These are phyloP conservation scores for Poeciliopsis turneri DNA, from an alignment of 2,797 vertebrate genomes.

Conservation along the genomic window DNA sequence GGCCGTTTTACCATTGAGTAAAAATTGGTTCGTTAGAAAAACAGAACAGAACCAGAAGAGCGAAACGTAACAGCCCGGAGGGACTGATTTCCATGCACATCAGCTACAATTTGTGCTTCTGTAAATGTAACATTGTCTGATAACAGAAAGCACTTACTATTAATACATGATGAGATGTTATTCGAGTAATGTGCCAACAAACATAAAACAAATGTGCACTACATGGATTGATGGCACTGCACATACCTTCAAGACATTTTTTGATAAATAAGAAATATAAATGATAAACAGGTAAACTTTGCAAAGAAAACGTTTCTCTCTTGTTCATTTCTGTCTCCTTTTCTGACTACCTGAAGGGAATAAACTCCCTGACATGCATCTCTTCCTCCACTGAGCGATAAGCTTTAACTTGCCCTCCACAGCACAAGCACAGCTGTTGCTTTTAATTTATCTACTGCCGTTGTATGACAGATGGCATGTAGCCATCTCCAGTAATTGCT, in stretches of 20 bases:
- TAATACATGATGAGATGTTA: constrained; percentile 18
- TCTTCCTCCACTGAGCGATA: constrained; percentile 29
- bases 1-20: constrained; percentile 31
- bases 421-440: constrained; percentile 52
- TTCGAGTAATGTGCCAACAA: background rate
- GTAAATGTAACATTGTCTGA: constrained; percentile 7
- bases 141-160: constrained; percentile 13
- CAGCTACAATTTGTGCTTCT: background rate
- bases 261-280: constrained; percentile 28
- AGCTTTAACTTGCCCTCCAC: constrained; percentile 53
- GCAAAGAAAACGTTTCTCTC: constrained; percentile 4
- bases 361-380: constrained; percentile 45
- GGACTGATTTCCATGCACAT: constrained; percentile 12
- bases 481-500: constrained; percentile 58
- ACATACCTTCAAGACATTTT: constrained; percentile 1
- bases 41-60: background rate
- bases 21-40: constrained; percentile 14
- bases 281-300: constrained; percentile 30
- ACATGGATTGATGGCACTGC: background rate
- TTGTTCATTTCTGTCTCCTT: constrained; percentile 32
- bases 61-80: background rate
- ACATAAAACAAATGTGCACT: constrained; percentile 4
- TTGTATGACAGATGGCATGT: constrained; percentile 62
- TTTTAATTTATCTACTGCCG: constrained; percentile 63
- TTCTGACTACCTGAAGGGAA: constrained; percentile 39